Conservation (phyloP, 1,140 invertebrate genomes). For the Drosophila guanche region DNA sequence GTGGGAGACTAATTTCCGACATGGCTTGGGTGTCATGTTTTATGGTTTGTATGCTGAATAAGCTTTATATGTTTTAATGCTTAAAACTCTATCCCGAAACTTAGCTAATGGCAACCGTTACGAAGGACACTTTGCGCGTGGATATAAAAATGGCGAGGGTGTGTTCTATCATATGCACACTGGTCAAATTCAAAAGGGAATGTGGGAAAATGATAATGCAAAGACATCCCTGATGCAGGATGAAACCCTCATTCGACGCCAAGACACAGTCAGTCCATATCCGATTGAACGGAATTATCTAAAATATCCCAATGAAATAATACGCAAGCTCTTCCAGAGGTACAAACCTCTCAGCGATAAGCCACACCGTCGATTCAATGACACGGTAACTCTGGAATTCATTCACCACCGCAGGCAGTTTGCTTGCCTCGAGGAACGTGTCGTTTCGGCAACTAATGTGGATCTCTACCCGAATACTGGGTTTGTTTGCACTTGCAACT, state of each 20-base stretch:
- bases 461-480: slow-evolving; percentile 38
- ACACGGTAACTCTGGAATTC: slow-evolving; percentile 57
- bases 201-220: slow-evolving; percentile 85
- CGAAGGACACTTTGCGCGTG: slow-evolving; percentile 85
- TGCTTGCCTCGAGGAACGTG: slow-evolving; percentile 55
- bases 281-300: slow-evolving; percentile 60
- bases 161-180: slow-evolving; percentile 85
- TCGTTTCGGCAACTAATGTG: slow-evolving; percentile 25
- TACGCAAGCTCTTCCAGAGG: slow-evolving; percentile 60
- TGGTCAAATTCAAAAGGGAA: slow-evolving; percentile 86
- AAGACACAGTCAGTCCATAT: slow-evolving; percentile 49
- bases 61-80: neutral
- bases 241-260: slow-evolving; percentile 40
- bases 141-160: slow-evolving; percentile 86
- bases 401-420: slow-evolving; percentile 43
- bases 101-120: slow-evolving; percentile 86
- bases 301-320: slow-evolving; percentile 68
- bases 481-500: slow-evolving; percentile 55
- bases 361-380: slow-evolving; percentile 53
- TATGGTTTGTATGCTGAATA: slow-evolving; percentile 44
- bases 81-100: neutral
- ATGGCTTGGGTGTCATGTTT: slow-evolving; percentile 84
- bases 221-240: slow-evolving; percentile 84
- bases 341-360: slow-evolving; percentile 45
- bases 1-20: slow-evolving; percentile 80